Conservation (phyloP, 1,140 invertebrate species). For the Danaus melanippus region DNA sequence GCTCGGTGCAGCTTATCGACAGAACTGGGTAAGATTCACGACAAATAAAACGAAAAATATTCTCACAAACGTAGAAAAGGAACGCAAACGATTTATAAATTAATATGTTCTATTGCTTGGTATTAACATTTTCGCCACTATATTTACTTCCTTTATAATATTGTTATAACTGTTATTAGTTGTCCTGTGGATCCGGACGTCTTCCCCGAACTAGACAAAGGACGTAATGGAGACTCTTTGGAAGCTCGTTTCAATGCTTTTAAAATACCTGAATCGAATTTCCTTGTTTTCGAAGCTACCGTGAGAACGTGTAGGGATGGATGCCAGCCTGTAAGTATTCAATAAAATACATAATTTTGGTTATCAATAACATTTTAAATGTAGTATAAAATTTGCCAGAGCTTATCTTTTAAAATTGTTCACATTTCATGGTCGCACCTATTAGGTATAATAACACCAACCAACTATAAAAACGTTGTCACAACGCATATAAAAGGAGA, state of each 20-base stretch:
- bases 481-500: too few species aligned
- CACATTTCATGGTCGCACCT: too few species aligned
- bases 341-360: not conserved
- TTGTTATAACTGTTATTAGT: conserved; percentile 59
- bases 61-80: not conserved
- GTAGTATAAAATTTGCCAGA: too few species aligned
- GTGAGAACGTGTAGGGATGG: conserved; percentile 90
- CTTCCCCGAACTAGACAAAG: conserved; percentile 90
- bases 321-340: conserved; percentile 81
- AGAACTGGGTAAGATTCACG: conserved; percentile 83
- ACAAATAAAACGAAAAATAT: too few species aligned
- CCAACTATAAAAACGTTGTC: too few species aligned
- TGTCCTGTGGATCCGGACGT: conserved; percentile 94
- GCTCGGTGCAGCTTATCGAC: conserved; percentile 92
- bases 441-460: too few species aligned
- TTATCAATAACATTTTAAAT: too few species aligned
- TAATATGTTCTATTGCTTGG: not conserved
- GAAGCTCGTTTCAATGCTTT: conserved; percentile 95
- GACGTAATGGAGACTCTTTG: conserved; percentile 87
- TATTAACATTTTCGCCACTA: too few species aligned
- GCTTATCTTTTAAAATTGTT: too few species aligned
- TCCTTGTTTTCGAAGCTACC: conserved; percentile 93
- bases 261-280: conserved; percentile 95
- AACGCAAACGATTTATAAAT: not conserved
- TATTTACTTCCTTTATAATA: too few species aligned